phyloP scores from a whole-genome alignment of 2,797 vertebrate genomes.

The Enteromius unitaeniatus region DNA sequence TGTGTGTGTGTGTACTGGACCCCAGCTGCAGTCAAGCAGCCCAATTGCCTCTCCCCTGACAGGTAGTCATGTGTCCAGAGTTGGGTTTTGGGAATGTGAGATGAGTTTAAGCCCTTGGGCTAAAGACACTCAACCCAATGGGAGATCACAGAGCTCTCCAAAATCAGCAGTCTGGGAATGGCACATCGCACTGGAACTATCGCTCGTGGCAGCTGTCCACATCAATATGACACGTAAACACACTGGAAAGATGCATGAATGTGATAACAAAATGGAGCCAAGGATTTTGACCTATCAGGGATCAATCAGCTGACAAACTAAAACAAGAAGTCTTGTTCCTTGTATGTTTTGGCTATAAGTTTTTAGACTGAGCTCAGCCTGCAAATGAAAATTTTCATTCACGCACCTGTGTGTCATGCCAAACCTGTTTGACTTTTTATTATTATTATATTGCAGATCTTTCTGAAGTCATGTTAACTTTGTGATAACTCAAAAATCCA shows the following conservation, averaged over 20 bases:
- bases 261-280: constrained; percentile 44
- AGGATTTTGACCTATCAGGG: constrained; percentile 39
- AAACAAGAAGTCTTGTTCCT: background rate
- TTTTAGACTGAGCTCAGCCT: background rate
- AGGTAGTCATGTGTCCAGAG: constrained; percentile 57
- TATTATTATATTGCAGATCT: background rate
- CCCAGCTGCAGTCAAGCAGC: constrained; percentile 57
- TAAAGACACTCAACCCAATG: constrained; percentile 63
- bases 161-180: constrained; percentile 58
- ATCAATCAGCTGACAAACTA: constrained; percentile 33
- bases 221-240: constrained; percentile 59
- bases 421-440: background rate
- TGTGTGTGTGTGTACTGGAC: constrained; percentile 54
- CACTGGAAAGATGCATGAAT: constrained; percentile 38
- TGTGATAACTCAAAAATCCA: background rate
- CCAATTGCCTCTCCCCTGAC: constrained; percentile 58
- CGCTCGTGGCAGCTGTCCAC: constrained; percentile 58
- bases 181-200: constrained; percentile 50
- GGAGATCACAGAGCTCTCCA: constrained; percentile 63
- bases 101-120: constrained; percentile 65
- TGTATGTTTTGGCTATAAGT: background rate
- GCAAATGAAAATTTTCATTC: too few species aligned
- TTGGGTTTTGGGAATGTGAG: constrained; percentile 61
- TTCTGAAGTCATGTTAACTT: background rate
- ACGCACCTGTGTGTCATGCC: background rate